Evolutionary conservation across 2,888 invertebrate genomes (phyloP), one percentile per base, ranked within the genome.

Genomic region (Noctua pronuba): DNA sequence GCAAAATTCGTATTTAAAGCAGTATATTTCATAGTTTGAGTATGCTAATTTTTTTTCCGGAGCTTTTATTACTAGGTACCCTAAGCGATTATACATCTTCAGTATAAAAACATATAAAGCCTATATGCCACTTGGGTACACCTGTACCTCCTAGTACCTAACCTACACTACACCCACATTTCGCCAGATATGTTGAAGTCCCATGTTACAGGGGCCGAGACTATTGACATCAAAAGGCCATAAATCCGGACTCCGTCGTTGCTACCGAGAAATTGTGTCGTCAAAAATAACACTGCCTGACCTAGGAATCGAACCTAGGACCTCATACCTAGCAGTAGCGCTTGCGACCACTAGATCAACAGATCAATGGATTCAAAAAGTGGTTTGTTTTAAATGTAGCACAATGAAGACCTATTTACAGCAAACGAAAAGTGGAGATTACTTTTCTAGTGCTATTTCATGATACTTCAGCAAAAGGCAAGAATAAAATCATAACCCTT

Each of bases 111-210:
- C 41, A 41, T 41, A 41, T 13, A n/a, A n/a, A 41, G 41, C 41
- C 41, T 41, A 41, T 41, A 41, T 41, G 41, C 41, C 41, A 41
- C 41, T 41, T 41, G 13, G 41, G 41, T 41, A 41, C 13, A 41
- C 11, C 2, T 11, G 1, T 10, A 11, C 11, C 11, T 1, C 1
- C n/a, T n/a, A n/a, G n/a, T n/a, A n/a, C n/a, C n/a, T n/a, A n/a
- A n/a, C 1, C 11, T 11, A 10, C 11, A 41, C 41, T 11, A 41
- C 41, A 41, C 41, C 41, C 41, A 41, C 41, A 41, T 41, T 11
- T 46, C 46, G 16, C 46, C 49, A 49, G 21, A 8, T 49, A 21
- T 18, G 46, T 46, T 18, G 0, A 49, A 52, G 52, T 24, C 24
- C 10, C 41, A 41, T 10, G 41, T 41, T 10, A 52, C 21, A 49